Conservation (phyloP, 2,797 vertebrate species). For the Mus caroli region DNA sequence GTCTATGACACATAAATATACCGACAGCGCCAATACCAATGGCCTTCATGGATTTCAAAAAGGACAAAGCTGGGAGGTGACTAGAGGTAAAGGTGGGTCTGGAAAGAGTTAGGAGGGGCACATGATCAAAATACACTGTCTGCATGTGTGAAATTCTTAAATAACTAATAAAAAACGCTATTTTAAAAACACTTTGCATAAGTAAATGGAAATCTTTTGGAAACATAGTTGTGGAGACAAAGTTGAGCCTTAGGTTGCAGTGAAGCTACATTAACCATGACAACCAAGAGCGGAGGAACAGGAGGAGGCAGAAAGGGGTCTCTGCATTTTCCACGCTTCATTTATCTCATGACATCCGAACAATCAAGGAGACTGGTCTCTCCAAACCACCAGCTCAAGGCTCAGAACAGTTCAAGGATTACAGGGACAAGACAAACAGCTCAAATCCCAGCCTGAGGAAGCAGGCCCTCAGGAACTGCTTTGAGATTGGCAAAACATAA, state of each 20-base stretch:
- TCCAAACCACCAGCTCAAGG: not conserved
- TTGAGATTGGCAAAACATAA: constrained; percentile 39
- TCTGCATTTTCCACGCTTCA: fast-evolving
- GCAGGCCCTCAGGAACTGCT: not conserved
- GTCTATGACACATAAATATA: not conserved
- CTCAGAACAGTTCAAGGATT: not conserved
- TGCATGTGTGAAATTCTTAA: not conserved
- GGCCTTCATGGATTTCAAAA: not conserved
- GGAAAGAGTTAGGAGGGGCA: not conserved
- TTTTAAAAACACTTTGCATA: not conserved
- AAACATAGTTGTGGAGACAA: not conserved
- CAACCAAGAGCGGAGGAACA: not conserved
- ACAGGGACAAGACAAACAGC: not conserved
- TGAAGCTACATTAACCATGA: not conserved
- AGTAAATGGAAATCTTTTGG: not conserved
- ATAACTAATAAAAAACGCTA: not conserved
- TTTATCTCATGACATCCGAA: not conserved
- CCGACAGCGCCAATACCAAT: not conserved
- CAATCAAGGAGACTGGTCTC: not conserved
- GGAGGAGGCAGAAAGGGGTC: not conserved
- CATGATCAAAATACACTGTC: not conserved
- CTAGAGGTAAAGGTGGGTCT: not conserved
- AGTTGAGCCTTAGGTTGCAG: not conserved
- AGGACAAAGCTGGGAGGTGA: not conserved
- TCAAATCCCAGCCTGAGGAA: not conserved